phyloP scores from a whole-genome alignment of 1,140 invertebrate species.

The Spodoptera litura region DNA sequence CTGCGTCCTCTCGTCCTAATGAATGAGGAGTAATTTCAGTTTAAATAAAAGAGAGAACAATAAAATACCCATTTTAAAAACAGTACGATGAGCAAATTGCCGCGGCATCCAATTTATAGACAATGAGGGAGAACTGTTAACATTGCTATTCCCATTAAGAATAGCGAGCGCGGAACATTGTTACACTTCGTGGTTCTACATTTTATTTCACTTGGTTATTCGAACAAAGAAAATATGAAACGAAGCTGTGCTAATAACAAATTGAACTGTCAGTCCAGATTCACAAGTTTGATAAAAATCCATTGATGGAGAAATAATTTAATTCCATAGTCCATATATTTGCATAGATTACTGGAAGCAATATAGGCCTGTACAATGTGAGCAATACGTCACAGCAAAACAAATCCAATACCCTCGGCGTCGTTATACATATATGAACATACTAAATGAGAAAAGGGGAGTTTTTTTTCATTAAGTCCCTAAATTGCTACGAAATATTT shows the following conservation, averaged over 20 bases:
- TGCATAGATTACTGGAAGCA: conserved; percentile 27
- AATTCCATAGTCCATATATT: conserved; percentile 27
- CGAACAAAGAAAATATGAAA: conserved; percentile 18
- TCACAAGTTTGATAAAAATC: neutral
- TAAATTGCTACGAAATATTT: conserved; percentile 69
- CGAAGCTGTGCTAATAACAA: neutral
- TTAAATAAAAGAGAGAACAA: conserved; percentile 80
- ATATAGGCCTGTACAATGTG: conserved; percentile 37
- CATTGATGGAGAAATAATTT: conserved; percentile 17
- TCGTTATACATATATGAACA: conserved; percentile 46
- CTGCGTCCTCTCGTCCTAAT: conserved; percentile 73
- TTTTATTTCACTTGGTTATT: conserved; percentile 13
- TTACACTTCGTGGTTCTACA: conserved; percentile 41
- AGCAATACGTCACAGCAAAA: conserved; percentile 34
- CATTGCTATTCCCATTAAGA: conserved; percentile 66
- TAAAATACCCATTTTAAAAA: conserved; percentile 78
- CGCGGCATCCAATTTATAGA: conserved; percentile 72
- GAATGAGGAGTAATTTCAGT: conserved; percentile 81
- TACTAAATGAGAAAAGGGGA: conserved; percentile 59
- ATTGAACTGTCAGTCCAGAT: neutral
- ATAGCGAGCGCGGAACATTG: conserved; percentile 58
- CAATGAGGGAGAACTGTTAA: conserved; percentile 75
- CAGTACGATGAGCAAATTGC: conserved; percentile 75
- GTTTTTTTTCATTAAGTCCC: conserved; percentile 62
- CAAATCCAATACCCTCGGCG: conserved; percentile 25